Evolutionary conservation across 2,797 vertebrate genomes (phyloP), one percentile per base, ranked within the genome.

Genomic region (Sparus aurata): DNA sequence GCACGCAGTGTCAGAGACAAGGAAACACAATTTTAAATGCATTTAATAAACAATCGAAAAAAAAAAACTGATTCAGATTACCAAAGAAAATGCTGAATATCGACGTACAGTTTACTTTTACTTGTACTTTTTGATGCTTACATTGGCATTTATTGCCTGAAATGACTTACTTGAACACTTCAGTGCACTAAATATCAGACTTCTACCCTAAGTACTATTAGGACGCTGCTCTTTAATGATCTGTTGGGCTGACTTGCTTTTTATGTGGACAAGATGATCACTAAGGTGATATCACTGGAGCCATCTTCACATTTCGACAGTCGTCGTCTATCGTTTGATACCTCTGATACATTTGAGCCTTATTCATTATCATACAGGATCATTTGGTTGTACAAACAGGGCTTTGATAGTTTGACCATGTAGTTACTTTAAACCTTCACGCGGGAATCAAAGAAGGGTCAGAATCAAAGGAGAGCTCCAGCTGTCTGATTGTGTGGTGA

Each of bases 191-290:
- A 11, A 38, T 38, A 38, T 38, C 38, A 38, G 38, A 38, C 38
- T 38, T 11, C 8, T 38, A 38, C 38, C 10, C 38, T 11, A 38
- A 38, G 38, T 38, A 11, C 38, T 38, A 11, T 38, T 38, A 11
- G 9, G 38, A 11, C 2, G 38, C 38, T 50, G 23, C n/a, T 64
- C 64, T 38, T 73, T 5, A 69, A 15, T 55, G 34, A 20, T 20
- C 22, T 8, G 12, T 20, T 38, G 13, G 45, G 27, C 12, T 12
- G 61, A 22, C 5, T 1, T 8, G 58, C 41, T 63, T 23, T 63
- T 45, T 16, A 12, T 49, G 49, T 38, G 7, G 63, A 58, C 41
- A 16, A 54, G 27, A 81, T 69, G 58, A 87, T 79, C 59, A 59
- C 60, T 11, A 13, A 61, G 25, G 49, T 75, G 71, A 5, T 27